Conservation (phyloP, 2,113 vertebrate species). For the Pygoscelis adeliae region DNA sequence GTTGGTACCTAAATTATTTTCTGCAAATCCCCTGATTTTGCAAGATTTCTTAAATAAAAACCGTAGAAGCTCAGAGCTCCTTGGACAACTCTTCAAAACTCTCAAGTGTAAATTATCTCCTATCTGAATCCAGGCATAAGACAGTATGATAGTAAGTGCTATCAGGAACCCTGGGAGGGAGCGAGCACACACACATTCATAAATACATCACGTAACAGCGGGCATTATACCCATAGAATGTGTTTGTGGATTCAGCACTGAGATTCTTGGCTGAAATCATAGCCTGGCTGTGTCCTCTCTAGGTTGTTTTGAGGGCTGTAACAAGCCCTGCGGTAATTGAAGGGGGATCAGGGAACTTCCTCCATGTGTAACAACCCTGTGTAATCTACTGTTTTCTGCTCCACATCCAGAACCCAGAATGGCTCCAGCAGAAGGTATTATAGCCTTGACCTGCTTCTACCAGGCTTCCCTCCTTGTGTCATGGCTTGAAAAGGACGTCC, state of each 20-base stretch:
- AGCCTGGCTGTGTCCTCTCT: not conserved
- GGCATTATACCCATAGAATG: not conserved
- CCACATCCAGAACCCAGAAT: not conserved
- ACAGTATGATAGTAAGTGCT: not conserved
- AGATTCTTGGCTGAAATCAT: not conserved
- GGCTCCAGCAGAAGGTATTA: not conserved
- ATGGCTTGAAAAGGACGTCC: not conserved
- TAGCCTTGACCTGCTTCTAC: not conserved
- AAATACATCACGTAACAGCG: not conserved
- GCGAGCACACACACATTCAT: accelerated
- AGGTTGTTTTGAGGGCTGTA: not conserved
- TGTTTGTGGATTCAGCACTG: not conserved
- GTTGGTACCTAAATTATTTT: not conserved
- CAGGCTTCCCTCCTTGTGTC: not conserved
- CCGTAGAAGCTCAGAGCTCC: not conserved
- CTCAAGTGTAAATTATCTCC: not conserved
- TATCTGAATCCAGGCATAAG: not conserved
- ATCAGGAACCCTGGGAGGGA: not conserved
- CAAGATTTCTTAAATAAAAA: not conserved
- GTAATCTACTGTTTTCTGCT: not conserved
- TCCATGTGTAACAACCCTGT: not conserved
- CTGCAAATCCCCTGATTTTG: not conserved
- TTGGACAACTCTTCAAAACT: not conserved
- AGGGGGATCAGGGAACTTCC: not conserved
- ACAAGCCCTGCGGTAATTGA: not conserved